Conservation (phyloP, 2,797 vertebrate species). For the Sebastes nivosus region DNA sequence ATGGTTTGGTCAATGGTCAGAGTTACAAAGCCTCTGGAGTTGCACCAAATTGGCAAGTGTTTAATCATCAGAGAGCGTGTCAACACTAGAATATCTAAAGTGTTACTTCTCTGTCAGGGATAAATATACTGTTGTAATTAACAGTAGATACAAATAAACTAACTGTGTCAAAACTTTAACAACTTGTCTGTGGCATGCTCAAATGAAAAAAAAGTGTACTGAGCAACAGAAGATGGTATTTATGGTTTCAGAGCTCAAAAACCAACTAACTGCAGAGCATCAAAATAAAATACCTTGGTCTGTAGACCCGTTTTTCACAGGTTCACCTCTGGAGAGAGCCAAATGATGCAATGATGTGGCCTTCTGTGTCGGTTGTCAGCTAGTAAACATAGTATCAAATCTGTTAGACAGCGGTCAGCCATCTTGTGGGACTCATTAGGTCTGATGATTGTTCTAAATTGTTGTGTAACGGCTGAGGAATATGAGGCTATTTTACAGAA, state of each 20-base stretch:
- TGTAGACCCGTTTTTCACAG: neutral
- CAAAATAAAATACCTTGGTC: neutral
- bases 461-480: neutral
- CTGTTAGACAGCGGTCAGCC: neutral
- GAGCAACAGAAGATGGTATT: neutral
- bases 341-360: neutral
- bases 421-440: slow-evolving; percentile 20
- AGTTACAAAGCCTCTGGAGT: neutral
- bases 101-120: neutral
- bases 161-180: neutral
- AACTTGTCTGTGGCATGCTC: neutral
- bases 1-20: too few species aligned
- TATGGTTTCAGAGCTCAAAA: neutral
- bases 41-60: neutral
- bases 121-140: neutral
- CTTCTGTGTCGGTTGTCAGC: neutral
- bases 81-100: neutral
- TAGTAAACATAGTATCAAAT: slow-evolving; percentile 9
- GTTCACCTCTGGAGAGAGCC: neutral
- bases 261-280: neutral
- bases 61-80: neutral
- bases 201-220: neutral
- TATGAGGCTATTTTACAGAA: slow-evolving; percentile 11
- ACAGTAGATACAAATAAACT: neutral
- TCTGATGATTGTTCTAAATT: slow-evolving; percentile 18